A percentile compares a stretch with the other conserved stretches of the same genome.
phyloP scores from a whole-genome alignment of 2,888 invertebrate species.

The Agrochola lychnidis region DNA sequence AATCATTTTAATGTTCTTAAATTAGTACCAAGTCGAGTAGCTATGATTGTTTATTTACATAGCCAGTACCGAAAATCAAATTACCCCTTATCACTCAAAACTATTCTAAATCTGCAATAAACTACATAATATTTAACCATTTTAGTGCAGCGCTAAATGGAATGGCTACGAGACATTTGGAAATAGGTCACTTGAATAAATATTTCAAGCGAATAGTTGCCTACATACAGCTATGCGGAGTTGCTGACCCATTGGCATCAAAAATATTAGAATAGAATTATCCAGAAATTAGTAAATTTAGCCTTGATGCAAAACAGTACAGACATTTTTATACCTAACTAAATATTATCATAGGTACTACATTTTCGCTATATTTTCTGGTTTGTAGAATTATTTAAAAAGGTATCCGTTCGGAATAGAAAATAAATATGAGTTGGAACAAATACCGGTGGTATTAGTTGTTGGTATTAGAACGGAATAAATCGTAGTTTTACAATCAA shows the following conservation, averaged over 20 bases:
- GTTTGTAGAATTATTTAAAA: no score
- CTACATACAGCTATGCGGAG: conserved; percentile 13
- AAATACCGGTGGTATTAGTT: no score
- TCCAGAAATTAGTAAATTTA: neutral
- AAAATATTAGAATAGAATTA: neutral
- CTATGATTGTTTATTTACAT: neutral
- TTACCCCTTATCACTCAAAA: conserved; percentile 1
- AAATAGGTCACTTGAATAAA: conserved; percentile 52
- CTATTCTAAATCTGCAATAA: conserved; percentile 12
- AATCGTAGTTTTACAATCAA: neutral
- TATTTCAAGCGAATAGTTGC: conserved; percentile 22
- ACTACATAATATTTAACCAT: conserved; percentile 1
- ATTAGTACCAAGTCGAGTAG: neutral
- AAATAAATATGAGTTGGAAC: no score
- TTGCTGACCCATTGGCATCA: conserved; percentile 16
- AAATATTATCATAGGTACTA: neutral
- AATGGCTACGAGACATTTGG: conserved; percentile 19
- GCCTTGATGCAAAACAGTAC: neutral
- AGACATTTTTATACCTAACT: neutral
- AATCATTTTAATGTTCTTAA: neutral
- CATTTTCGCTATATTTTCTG: neutral
- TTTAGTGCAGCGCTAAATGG: conserved; percentile 14
- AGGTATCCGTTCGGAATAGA: no score
- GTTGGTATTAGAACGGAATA: no score
- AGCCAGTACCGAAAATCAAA: neutral